These are phyloP conservation scores for Galerucella calmariensis DNA, from an alignment of 2,888 invertebrate species.

Conservation along the genomic window DNA sequence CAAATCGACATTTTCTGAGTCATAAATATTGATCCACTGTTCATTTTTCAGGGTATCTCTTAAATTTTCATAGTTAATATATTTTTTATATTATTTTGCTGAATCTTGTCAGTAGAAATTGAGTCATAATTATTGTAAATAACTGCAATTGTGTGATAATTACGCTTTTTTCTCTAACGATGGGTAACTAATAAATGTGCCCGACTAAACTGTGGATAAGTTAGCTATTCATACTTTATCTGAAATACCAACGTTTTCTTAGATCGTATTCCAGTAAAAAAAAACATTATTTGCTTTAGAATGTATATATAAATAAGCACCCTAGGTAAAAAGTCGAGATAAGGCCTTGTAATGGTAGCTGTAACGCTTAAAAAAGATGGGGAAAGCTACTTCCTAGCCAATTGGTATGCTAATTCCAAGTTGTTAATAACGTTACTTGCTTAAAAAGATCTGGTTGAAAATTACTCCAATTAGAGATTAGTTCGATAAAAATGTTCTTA, in stretches of 20 bases:
- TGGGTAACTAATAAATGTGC: not conserved
- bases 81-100: too few species aligned
- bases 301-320: conserved; percentile 28
- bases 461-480: conserved; percentile 17
- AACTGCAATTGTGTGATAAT: too few species aligned
- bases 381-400: conserved; percentile 33
- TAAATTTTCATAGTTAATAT: too few species aligned
- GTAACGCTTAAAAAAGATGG: conserved; percentile 37
- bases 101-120: too few species aligned
- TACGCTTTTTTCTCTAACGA: too few species aligned
- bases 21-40: too few species aligned
- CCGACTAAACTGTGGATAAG: not conserved
- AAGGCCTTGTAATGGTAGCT: conserved; percentile 35
- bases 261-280: not conserved
- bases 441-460: conserved; percentile 23
- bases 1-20: too few species aligned
- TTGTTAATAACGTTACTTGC: conserved; percentile 29
- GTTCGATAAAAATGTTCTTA: not conserved
- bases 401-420: conserved; percentile 41
- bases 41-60: too few species aligned
- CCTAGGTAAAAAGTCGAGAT: conserved; percentile 28
- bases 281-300: conserved; percentile 12
- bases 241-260: not conserved
- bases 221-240: not conserved
- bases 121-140: too few species aligned